Base-by-base conservation (phyloP, 2,888 invertebrate species). In the Celastrina argiolus region DNA sequence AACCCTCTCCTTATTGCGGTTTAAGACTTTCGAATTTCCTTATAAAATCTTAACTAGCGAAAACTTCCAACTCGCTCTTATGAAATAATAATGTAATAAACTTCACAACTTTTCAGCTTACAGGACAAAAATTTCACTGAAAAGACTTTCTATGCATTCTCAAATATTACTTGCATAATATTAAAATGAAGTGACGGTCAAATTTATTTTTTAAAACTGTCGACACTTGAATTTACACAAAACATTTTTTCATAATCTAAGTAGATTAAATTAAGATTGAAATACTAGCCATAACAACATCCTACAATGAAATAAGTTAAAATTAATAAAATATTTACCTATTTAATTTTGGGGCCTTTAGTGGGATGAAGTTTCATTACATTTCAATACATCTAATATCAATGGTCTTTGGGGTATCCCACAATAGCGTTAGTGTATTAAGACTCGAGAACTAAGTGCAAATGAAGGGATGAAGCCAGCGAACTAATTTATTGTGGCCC, bases 401-500 rank as follows among this genome's bases (percentile, higher is more conserved):
- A 36, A 36, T 7, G 8, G 36, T 12, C 12, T 51, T 26, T 10
- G 12, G 51, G 51, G 51, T 3, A 26, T 5, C 12, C 4, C 3
- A 87, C 82, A 78, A 77, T 75, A 82, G 76, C 75, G 69, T 66
- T 70, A 64, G 69, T 69, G 70, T 73, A 71, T 72, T 72, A 72
- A 69, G 69, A 64, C 67, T 67, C 67, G 65, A 68, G 69, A 63
- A 66, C 66, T 67, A 79, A 76, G 78, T 85, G 81, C 79, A 83
- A 85, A 85, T 83, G 83, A 83, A 84, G 83, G 83, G 84, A 80
- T 78, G 65, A 69, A 69, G 70, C 70, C 70, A 67, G 67, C 45
- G 68, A 71, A 74, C 77, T 78, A 79, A 81, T 81, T 80, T 80
- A 81, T 80, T 76, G 84, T 84, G 78, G 76, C 75, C 81, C 88